Conservation (phyloP, 2,797 vertebrate species). For the Cephalopachus bancanus region DNA sequence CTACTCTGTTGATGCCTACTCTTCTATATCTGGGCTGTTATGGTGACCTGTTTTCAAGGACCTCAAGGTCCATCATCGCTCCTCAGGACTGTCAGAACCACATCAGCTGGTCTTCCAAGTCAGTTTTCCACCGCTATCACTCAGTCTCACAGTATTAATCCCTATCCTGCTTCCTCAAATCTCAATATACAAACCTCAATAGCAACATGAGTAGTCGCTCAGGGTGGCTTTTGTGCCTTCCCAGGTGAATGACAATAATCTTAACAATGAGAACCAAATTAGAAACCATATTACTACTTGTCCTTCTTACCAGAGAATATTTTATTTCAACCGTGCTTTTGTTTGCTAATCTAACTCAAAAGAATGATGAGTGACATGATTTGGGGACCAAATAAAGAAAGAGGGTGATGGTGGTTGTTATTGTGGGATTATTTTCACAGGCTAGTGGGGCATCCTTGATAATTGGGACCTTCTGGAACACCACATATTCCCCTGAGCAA, state of each 20-base stretch:
- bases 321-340: background rate
- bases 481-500: background rate
- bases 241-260: background rate
- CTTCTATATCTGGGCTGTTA: background rate
- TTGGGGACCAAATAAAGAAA: background rate
- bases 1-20: background rate
- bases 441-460: background rate
- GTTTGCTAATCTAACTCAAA: conserved; percentile 17
- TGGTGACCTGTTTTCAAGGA: background rate
- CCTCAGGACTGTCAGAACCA: background rate
- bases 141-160: background rate
- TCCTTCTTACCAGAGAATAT: background rate
- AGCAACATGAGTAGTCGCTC: background rate
- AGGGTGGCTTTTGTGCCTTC: background rate
- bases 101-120: background rate
- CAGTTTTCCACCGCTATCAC: background rate
- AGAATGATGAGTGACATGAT: background rate
- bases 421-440: background rate
- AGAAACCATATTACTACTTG: background rate
- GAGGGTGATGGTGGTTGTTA: background rate
- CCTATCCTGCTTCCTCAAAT: background rate
- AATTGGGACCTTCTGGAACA: background rate
- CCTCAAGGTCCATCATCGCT: background rate
- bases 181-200: background rate
- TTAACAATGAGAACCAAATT: background rate